Conservation (phyloP, 2,797 vertebrate species). For the Sebastiscus albofasciatus region DNA sequence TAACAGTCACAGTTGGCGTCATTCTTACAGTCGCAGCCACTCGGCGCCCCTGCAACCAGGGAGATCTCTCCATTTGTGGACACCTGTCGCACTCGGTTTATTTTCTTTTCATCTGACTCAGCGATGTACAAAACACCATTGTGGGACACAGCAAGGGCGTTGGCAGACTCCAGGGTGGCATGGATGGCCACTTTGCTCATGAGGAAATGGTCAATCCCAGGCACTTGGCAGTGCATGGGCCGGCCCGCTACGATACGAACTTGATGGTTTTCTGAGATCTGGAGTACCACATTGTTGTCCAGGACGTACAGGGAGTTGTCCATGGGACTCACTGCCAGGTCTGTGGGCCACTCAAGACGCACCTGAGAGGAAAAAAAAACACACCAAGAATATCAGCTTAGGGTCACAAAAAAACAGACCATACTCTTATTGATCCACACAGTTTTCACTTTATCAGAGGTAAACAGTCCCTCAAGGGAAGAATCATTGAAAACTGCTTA, state of each 20-base stretch:
- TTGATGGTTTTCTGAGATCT: constrained; percentile 98
- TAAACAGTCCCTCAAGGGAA: constrained; percentile 28
- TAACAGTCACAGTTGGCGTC: constrained; percentile 98
- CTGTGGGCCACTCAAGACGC: constrained; percentile 97
- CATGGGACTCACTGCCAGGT: constrained; percentile 95
- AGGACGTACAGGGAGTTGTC: constrained; percentile 97
- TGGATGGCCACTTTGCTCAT: constrained; percentile 96
- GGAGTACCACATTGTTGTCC: constrained; percentile 97
- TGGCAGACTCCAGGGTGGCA: constrained; percentile 94
- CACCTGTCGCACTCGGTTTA: constrained; percentile 95
- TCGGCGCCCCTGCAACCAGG: constrained; percentile 92
- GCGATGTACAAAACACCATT: constrained; percentile 94
- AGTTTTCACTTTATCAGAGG: constrained; percentile 52
- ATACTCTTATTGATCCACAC: constrained; percentile 54
- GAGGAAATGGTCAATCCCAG: constrained; percentile 96
- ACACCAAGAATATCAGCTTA: constrained; percentile 33
- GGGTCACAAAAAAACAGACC: constrained; percentile 27
- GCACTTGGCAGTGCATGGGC: constrained; percentile 99
- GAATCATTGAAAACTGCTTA: constrained; percentile 47
- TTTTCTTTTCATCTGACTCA: constrained; percentile 97
- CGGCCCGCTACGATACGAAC: constrained; percentile 95
- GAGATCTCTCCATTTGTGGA: constrained; percentile 96
- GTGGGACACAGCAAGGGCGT: constrained; percentile 93
- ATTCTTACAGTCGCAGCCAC: constrained; percentile 97
- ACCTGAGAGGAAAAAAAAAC: constrained; percentile 81